Base-by-base conservation (phyloP, 2,888 invertebrate species). In the Harpalus rubripes region DNA sequence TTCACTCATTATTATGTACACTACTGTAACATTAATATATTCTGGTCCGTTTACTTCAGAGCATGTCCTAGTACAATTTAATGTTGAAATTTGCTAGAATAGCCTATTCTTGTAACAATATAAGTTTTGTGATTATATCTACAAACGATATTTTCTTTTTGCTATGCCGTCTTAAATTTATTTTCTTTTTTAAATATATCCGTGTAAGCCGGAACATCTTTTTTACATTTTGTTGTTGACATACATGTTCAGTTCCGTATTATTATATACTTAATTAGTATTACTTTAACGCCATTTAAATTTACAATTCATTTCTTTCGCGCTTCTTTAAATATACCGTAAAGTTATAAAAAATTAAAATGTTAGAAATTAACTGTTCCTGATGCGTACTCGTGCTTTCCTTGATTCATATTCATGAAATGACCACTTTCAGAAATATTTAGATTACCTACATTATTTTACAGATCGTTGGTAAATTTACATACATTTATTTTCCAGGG, bases 361-460 rank as follows among this genome's bases (percentile, higher is more conserved):
- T 68, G 44, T 12, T 15, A 68, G 39, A 12, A 65, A 65, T 10
- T 68, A 39, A 63, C 63, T 16, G 12, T 63, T 63, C 68, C 39
- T 7, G 32, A 39, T 32, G 32, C 32, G 32, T 4, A 32, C 41
- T 68, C 6, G 10, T 15, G 44, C 72, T 74, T 74, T 74, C 72
- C 44, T 74, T 44, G 72, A 74, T 74, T 44, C 32, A 80, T 80
- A 80, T 80, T 80, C 59, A 80, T 80, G 80, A 80, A 80, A 61
- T 79, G 59, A 59, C 79, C 56, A 59, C 80, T 80, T 80, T 80
- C 80, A 80, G 61, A 80, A 41, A 16, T 80, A 80, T 58, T 58
- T 76, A 78, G 32, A 32, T 32, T 32, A 32, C 32, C 12, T 59
- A 44, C 61, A 80, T 80, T 41, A 80, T 80, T 80, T 61, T 80